A percentile compares a stretch with the other conserved stretches of the same genome.
Conservation (phyloP, 1,140 invertebrate genomes). For the Andrena cerasifolii region DNA sequence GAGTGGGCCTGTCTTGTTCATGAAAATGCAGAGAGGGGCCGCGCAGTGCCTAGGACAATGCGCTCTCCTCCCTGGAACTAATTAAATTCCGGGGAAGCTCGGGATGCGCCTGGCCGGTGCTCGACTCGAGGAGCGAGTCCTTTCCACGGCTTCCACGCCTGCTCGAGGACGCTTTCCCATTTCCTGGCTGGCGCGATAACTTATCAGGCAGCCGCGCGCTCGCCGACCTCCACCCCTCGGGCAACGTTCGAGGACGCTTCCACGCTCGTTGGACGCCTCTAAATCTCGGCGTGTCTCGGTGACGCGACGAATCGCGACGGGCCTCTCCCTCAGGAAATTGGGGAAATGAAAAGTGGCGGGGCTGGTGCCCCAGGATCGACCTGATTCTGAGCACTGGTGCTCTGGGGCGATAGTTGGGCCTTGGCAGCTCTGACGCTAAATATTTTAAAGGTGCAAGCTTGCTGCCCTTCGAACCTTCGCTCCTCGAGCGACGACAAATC, state of each 20-base stretch:
- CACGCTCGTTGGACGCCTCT: not conserved
- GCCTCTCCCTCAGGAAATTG: constrained; percentile 16
- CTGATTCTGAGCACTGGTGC: no score
- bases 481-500: no score
- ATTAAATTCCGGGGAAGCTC: constrained; percentile 54
- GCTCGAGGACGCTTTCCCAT: constrained; percentile 31
- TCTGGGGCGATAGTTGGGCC: no score
- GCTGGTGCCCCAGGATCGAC: not conserved
- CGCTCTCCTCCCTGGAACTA: constrained; percentile 49
- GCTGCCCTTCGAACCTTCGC: no score
- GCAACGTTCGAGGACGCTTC: constrained; percentile 15
- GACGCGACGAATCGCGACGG: not conserved
- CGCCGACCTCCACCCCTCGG: no score
- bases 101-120: no score
- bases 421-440: no score
- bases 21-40: constrained; percentile 55
- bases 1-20: constrained; percentile 46
- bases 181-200: constrained; percentile 29
- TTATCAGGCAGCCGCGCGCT: constrained; percentile 8
- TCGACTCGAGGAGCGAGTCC: constrained; percentile 35
- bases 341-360: constrained; percentile 31
- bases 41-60: constrained; percentile 44
- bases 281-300: constrained; percentile 18
- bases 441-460: no score
- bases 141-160: constrained; percentile 8